Evolutionary conservation across 2,888 invertebrate species (phyloP), one percentile per base, ranked within the genome.

Genomic region (Horisme vitalbata): DNA sequence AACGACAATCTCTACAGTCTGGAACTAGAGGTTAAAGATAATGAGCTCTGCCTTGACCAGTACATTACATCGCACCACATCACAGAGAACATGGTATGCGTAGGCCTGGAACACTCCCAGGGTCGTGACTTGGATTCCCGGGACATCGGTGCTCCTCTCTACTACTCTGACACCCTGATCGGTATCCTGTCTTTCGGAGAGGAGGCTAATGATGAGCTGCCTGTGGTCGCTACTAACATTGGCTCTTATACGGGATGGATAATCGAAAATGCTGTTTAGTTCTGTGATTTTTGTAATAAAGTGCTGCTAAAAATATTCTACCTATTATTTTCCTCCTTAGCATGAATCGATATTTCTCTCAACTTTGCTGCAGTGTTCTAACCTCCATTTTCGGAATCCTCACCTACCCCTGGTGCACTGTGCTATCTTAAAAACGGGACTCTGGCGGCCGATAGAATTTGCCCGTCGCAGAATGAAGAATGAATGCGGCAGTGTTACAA

Each of bases 101-200:
- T 75, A 4, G 84, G 83, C 4, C 20, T 57, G 13, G 30, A 48
- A 1, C 70, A 70, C n/a, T 37, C 48, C 0, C 33, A 57, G 2
- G 71, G 71, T 6, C 50, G 54, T 0, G 72, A 71, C 30, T 63
- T 71, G 11, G 61, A 66, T 20, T 45, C 62, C n/a, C 61, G 65
- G 3, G 79, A 90, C 62, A 74, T 75, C 33, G 90, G 89, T 3
- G 83, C 84, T n/a, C 84, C 90, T 10, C 52, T 89, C 8, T 27
- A 46, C 49, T 74, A 69, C 53, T 66, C 64, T 18, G 65, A 75
- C 32, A 68, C 70, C 37, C 64, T 86, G 43, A 71, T 88, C 43
- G 90, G 90, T 10, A 54, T 91, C 46, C 71, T 83, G 28, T 86
- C 90, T 15, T 90, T 83, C 78, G 90, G 90, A 44, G 63, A 71